Evolutionary conservation across 2,113 vertebrate genomes (phyloP).

Genomic region (Perca schrenkii): DNA sequence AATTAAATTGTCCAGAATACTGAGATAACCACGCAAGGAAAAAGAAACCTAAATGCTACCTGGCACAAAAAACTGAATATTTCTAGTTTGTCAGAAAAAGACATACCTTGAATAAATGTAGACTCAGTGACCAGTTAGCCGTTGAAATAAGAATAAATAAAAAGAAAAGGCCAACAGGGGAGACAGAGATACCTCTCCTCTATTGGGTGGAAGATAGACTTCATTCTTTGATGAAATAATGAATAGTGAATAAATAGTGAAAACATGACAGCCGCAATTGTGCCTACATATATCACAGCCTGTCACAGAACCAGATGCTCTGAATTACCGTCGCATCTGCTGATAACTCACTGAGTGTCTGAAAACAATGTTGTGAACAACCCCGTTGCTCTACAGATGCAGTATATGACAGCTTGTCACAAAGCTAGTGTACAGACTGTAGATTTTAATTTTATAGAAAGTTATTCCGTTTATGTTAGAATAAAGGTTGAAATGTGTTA

Average conservation of each 20-base stretch:
- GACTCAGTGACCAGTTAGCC: constrained; percentile 22
- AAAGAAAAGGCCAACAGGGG: constrained; percentile 8
- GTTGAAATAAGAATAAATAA: background rate
- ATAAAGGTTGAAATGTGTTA: background rate
- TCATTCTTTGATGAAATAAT: background rate
- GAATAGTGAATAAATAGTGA: background rate
- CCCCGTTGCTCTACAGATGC: background rate
- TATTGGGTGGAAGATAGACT: background rate
- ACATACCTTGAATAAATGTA: background rate
- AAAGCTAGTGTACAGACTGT: background rate
- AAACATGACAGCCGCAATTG: background rate
- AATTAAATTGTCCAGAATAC: background rate
- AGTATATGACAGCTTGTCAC: background rate
- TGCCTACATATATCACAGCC: constrained; percentile 7
- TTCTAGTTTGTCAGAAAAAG: background rate
- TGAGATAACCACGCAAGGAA: too few relatives aligned
- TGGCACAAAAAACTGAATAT: background rate
- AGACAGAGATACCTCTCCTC: background rate
- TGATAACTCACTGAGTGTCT: constrained; percentile 9
- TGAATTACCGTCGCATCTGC: constrained; percentile 12
- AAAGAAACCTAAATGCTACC: background rate
- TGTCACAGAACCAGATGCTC: constrained; percentile 19
- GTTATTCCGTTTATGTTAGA: background rate
- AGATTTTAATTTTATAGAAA: background rate
- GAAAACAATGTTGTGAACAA: background rate